Base-by-base conservation (phyloP, 2,888 invertebrate genomes). In the Ligdia adustata region DNA sequence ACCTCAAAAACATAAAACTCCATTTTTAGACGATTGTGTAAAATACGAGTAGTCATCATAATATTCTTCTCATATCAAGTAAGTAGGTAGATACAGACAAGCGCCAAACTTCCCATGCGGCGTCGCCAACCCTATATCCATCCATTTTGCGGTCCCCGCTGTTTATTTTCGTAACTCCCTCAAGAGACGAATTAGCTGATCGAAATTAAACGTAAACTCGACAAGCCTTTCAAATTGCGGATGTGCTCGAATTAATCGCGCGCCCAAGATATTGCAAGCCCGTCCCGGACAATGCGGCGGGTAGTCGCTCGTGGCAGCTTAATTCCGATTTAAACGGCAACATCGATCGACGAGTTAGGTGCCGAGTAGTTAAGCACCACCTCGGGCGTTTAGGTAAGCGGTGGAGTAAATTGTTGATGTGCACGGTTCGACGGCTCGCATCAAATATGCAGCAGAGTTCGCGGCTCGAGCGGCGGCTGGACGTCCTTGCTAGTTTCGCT, bases 401-500 rank as follows among this genome's bases (percentile, higher is more conserved):
- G 44, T 56, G 60, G 60, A 55, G 66, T 80, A 68, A 84, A 84
- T 82, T 75, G 73, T 79, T 74, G 73, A 82, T 76, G 75, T 71
- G 70, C 72, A 68, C 73, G 71, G 65, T 65, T 61, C 55, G 65
- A 57, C 61, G 56, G 64, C 62, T 56, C 66, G 57, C 72, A 88
- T 87, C 78, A 86, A 87, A 87, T 86, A 88, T 86, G 82, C 77
- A 88, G 66, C 69, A 66, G 60, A 62, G 64, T 75, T 75, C 59
- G 66, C 66, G 66, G 70, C 62, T 72, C 65, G 54, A 63, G 66
- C 22, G 65, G 41, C 64, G 64, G 64, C 57, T 64, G 60, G 55
- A 56, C 18, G 18, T 55, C 58, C 50, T 26, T 12, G 28, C 52
- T 49, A 44, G 49, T 49, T 40, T 35, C 50, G 34, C 57, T 40